Base-by-base conservation (phyloP, 1,140 invertebrate genomes). In the Drosophila pallidifrons region DNA sequence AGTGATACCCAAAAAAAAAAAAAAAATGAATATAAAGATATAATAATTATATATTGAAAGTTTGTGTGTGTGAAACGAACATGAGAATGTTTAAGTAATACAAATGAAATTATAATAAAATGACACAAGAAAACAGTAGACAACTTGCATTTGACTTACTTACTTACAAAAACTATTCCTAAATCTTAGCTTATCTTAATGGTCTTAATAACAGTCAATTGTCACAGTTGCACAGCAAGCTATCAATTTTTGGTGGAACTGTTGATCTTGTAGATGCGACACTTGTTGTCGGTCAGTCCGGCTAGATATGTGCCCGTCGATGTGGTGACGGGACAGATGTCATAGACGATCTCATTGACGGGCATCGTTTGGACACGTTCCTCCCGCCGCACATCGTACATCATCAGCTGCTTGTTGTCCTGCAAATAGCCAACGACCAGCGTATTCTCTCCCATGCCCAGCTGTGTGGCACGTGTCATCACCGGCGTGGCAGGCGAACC, bases 401-500 rank as follows among this genome's bases (percentile, higher is more conserved):
- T 81, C 66, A 93, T 94, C 28, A 96, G 88, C 20, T 93, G 92
- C 4, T 94, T 95, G 1, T 88, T 93, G 63, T 94, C 95, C 91
- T 96, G 96, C 67, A 96, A 94, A 78, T 95, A 94, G 1, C 95
- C 95, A 15, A 95, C 95, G 0, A 96, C 94, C 75, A 96, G 92
- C 0, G 94, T 93, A 49, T 94, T 93, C 60, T 93, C 90, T 13
- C 93, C 88, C 2, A 94, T 81, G 65, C 93, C 93, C 60, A 96
- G 79, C 32, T 95, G 93, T 52, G 94, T 94, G 1, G 95, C 94
- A 49, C 95, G 93, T 2, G 95, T 94, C 57, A 97, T 92, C 15
- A 95, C 85, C 3, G 94, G 95, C 72, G 96, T 95, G 46, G 93
- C 93, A 15, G 92, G 93, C 2, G 96, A 95, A 2, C 95, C 95